Conservation (phyloP, 2,888 invertebrate genomes). For the Chymomyza procnemis region DNA sequence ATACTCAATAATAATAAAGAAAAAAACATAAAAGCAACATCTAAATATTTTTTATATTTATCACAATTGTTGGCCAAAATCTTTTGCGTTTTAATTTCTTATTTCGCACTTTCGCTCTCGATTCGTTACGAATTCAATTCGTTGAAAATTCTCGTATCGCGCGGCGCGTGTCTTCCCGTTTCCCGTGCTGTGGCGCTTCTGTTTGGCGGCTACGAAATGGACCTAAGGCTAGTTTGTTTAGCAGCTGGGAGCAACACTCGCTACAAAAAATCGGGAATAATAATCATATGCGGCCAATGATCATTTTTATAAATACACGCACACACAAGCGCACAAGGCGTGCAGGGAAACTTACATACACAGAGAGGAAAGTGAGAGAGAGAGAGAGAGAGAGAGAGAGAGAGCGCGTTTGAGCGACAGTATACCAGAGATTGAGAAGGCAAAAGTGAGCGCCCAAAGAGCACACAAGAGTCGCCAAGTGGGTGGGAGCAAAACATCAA, state of each 20-base stretch:
- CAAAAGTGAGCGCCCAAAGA: background rate
- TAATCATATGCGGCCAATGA: constrained; percentile 5
- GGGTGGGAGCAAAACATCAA: background rate
- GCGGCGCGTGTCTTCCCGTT: constrained; percentile 56
- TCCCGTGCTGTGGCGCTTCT: constrained; percentile 35
- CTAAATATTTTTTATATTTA: constrained; percentile 1
- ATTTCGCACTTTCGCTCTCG: constrained; percentile 35
- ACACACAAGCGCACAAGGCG: constrained; percentile 8
- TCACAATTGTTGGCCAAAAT: constrained; percentile 34
- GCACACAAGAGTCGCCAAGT: background rate
- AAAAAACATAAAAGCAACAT: background rate
- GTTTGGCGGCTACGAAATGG: constrained; percentile 65
- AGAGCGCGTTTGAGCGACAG: background rate
- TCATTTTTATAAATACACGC: constrained; percentile 32
- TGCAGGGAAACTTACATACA: background rate
- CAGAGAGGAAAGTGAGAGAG: background rate
- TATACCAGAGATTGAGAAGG: background rate
- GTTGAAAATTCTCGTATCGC: constrained; percentile 14
- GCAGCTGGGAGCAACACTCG: constrained; percentile 40
- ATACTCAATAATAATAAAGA: background rate
- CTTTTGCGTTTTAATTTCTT: constrained; percentile 30
- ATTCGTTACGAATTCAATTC: constrained; percentile 14
- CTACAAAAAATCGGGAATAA: background rate
- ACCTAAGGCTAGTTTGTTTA: constrained; percentile 43
- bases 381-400: background rate